Conservation (phyloP, 2,113 vertebrate genomes). For the Cochlearius cochlearius region DNA sequence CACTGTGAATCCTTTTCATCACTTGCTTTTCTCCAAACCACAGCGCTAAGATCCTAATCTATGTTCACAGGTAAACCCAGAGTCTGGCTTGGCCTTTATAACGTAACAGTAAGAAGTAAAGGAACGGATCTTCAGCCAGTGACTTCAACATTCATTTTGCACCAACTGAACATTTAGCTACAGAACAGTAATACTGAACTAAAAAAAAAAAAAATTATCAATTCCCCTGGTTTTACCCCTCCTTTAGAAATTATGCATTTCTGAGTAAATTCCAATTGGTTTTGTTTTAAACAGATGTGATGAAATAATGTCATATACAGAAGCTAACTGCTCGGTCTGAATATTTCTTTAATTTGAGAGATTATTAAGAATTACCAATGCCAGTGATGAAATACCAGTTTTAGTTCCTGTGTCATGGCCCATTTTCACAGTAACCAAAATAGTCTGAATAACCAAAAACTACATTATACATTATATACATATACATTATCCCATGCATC, state of each 20-base stretch:
- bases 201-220: background rate
- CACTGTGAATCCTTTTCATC: background rate
- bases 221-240: background rate
- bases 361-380: background rate
- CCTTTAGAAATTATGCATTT: background rate
- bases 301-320: background rate
- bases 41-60: background rate
- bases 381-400: background rate
- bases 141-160: background rate
- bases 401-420: background rate
- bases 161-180: background rate
- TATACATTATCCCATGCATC: accelerated
- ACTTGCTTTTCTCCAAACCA: background rate
- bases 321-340: background rate
- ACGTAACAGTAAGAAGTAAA: background rate
- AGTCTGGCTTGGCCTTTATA: background rate
- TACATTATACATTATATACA: background rate
- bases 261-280: background rate
- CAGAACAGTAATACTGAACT: background rate
- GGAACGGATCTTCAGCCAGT: background rate
- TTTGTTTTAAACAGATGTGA: background rate
- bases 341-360: background rate
- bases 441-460: background rate
- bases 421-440: background rate
- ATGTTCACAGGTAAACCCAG: background rate